A percentile compares a stretch with the other conserved stretches of the same genome.
These are phyloP conservation scores for Polyommatus iphigenia DNA, from an alignment of 2,888 invertebrate species.

Conservation along the genomic window DNA sequence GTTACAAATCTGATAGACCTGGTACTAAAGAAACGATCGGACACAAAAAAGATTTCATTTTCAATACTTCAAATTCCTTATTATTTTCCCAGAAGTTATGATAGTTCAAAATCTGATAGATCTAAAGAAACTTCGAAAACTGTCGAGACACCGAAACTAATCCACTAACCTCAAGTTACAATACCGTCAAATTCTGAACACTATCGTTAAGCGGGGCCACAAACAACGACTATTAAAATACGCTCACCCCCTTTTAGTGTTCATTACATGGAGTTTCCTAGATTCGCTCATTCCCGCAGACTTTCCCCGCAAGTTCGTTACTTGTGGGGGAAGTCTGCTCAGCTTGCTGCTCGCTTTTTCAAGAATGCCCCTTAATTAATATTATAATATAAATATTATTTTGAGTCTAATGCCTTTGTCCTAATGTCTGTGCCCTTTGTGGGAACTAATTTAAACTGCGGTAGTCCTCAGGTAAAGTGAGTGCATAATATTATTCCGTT, in stretches of 20 bases:
- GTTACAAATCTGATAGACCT: no score
- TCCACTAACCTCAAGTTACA: slow-evolving; percentile 7
- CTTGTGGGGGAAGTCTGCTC: no score
- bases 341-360: background rate
- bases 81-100: no score
- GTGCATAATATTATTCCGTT: background rate
- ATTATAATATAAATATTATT: no score
- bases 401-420: background rate
- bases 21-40: no score
- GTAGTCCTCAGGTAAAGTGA: background rate
- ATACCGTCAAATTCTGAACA: slow-evolving; percentile 1
- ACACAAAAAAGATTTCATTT: no score
- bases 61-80: no score
- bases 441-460: background rate
- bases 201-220: slow-evolving; percentile 13
- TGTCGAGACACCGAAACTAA: slow-evolving; percentile 6
- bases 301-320: background rate
- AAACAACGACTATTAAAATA: slow-evolving; percentile 17
- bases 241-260: background rate
- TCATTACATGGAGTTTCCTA: background rate
- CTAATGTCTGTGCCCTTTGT: background rate
- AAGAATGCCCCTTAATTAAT: background rate
- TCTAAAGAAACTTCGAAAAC: background rate
- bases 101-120: background rate
- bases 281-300: background rate